Evolutionary conservation across 2,888 invertebrate genomes (phyloP).

Genomic region (Euproctis similis): DNA sequence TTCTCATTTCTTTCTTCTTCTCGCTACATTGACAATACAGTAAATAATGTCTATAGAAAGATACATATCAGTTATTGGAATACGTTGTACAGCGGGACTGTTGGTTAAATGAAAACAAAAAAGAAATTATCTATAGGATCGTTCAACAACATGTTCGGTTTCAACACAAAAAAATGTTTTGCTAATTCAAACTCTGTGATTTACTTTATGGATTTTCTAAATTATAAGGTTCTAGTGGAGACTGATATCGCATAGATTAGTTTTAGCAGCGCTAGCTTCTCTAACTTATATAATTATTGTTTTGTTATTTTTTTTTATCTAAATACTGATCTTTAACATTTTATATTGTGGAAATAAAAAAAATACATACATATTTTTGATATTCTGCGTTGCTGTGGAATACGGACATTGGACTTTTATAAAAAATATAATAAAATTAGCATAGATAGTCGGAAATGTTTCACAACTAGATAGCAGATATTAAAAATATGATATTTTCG

Average conservation of each 20-base stretch:
- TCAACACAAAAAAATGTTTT: conserved; percentile 65
- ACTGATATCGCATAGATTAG: conserved; percentile 76
- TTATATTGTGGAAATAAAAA: conserved; percentile 33
- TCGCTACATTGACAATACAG: conserved; percentile 49
- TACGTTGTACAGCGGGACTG: conserved; percentile 56
- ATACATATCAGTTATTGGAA: conserved; percentile 68
- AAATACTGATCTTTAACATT: conserved; percentile 49
- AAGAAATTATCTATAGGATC: conserved; percentile 30
- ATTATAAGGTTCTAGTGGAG: conserved; percentile 75
- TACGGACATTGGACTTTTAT: conserved; percentile 13
- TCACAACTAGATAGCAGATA: conserved; percentile 14
- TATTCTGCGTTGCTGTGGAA: conserved; percentile 53
- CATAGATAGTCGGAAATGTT: conserved; percentile 13
- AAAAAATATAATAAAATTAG: conserved; percentile 12
- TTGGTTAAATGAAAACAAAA: conserved; percentile 30
- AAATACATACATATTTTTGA: conserved; percentile 54
- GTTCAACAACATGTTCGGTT: conserved; percentile 50
- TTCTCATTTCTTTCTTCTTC: conserved; percentile 43
- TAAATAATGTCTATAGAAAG: conserved; percentile 66
- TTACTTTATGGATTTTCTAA: conserved; percentile 74
- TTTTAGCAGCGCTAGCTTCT: conserved; percentile 76
- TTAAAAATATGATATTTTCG: conserved; percentile 12
- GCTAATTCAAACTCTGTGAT: conserved; percentile 73
- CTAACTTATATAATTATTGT: conserved; percentile 57
- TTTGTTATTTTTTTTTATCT: no score